phyloP scores from a whole-genome alignment of 2,113 vertebrate genomes.

The Sander lucioperca region DNA sequence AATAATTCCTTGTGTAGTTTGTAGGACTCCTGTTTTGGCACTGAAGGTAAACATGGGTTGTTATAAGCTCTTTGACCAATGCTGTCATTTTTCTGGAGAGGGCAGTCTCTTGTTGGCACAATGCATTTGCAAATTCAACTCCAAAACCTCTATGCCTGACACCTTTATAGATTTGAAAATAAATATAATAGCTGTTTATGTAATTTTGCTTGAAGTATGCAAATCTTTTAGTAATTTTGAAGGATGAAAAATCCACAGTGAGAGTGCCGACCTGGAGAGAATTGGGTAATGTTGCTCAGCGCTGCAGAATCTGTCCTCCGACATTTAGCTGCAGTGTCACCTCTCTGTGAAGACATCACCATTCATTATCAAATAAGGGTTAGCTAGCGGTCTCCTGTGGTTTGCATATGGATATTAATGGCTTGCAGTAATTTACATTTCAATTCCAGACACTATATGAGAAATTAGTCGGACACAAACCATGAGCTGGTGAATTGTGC shows the following conservation, averaged over 20 bases:
- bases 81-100: not conserved
- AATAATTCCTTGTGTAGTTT: not conserved
- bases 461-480: conserved; percentile 58
- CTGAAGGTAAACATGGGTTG: not conserved
- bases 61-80: not conserved
- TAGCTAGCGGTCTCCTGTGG: not conserved
- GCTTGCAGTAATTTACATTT: conserved; percentile 65
- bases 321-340: conserved; percentile 41
- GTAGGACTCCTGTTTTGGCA: not conserved
- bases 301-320: conserved; percentile 18
- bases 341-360: conserved; percentile 35
- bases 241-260: not conserved
- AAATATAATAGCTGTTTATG: not conserved
- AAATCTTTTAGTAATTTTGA: not conserved
- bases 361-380: conserved; percentile 54
- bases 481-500: conserved; percentile 39
- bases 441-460: conserved; percentile 46
- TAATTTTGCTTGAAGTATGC: not conserved
- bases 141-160: not conserved
- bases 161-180: not conserved
- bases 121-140: not conserved
- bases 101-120: not conserved
- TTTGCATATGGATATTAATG: conserved; percentile 60
- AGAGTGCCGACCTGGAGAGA: conserved; percentile 7
- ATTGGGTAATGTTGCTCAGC: conserved; percentile 3